phyloP scores from a whole-genome alignment of 2,113 vertebrate genomes.

The Lepisosteus oculatus region DNA sequence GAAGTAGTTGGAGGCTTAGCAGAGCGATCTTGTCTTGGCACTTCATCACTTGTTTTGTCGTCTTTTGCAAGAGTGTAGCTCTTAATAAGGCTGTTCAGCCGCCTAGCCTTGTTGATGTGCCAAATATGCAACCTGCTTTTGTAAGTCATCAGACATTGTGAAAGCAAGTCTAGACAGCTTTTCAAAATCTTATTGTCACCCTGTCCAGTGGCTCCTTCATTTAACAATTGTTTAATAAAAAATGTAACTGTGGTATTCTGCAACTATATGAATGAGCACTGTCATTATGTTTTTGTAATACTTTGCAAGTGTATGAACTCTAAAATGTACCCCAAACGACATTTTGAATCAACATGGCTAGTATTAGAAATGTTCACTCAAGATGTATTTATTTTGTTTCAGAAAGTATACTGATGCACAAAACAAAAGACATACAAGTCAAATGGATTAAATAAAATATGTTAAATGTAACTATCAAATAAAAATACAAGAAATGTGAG shows the following conservation, averaged over 20 bases:
- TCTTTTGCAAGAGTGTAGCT: slow-evolving; percentile 45
- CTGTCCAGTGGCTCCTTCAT: slow-evolving; percentile 71
- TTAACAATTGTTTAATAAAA: slow-evolving; percentile 66
- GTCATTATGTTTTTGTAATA: slow-evolving; percentile 31
- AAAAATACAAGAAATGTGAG: too few relatives aligned
- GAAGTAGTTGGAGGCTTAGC: slow-evolving; percentile 17
- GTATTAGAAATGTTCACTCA: slow-evolving; percentile 4
- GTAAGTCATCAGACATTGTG: slow-evolving; percentile 72
- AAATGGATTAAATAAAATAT: neutral
- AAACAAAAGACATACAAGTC: slow-evolving; percentile 19
- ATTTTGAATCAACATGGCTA: slow-evolving; percentile 24
- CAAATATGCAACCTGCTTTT: slow-evolving; percentile 73
- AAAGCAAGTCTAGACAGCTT: slow-evolving; percentile 65
- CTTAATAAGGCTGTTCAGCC: slow-evolving; percentile 66
- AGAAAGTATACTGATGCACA: slow-evolving; percentile 16
- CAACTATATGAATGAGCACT: slow-evolving; percentile 54
- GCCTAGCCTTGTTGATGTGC: slow-evolving; percentile 55
- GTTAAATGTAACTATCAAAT: too few relatives aligned
- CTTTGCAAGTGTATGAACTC: too few relatives aligned
- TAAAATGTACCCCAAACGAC: slow-evolving; percentile 30
- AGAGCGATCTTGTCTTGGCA: slow-evolving; percentile 24
- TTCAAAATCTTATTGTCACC: slow-evolving; percentile 70
- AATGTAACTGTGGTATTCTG: slow-evolving; percentile 58
- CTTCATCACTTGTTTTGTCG: slow-evolving; percentile 20
- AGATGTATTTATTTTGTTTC: neutral